phyloP scores from a whole-genome alignment of 1,140 invertebrate genomes.

The Bombus haemorrhoidalis region DNA sequence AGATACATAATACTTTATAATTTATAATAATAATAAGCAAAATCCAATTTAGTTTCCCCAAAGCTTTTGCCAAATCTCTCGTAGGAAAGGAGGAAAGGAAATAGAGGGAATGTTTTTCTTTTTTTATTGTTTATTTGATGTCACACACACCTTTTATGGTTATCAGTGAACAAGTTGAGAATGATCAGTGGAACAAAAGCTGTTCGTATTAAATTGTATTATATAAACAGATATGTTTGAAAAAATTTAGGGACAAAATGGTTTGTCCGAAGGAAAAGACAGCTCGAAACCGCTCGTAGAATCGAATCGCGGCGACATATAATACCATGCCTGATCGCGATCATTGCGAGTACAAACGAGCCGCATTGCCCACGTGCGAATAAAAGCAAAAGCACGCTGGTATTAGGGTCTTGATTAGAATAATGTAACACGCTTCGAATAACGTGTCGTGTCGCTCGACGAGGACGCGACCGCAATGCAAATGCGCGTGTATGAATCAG shows the following conservation, averaged over 20 bases:
- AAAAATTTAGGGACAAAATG: no score
- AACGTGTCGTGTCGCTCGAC: slow-evolving; percentile 64
- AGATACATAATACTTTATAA: no score
- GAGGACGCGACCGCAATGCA: slow-evolving; percentile 55
- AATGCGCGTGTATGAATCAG: slow-evolving; percentile 57
- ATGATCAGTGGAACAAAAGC: no score
- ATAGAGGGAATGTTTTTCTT: no score
- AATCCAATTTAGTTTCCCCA: neutral
- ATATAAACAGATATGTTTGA: no score
- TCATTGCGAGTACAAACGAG: slow-evolving; percentile 75
- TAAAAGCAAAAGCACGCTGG: slow-evolving; percentile 71
- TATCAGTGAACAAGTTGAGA: no score
- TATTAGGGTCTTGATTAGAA: slow-evolving; percentile 78
- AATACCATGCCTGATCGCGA: slow-evolving; percentile 72
- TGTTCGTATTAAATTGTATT: no score
- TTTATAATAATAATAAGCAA: no score
- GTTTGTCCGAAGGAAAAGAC: slow-evolving; percentile 10
- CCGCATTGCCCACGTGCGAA: slow-evolving; percentile 72
- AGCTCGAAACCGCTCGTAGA: neutral
- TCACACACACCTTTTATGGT: no score
- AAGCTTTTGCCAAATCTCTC: neutral
- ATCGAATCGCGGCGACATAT: slow-evolving; percentile 27
- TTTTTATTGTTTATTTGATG: no score
- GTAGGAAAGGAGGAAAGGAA: no score
- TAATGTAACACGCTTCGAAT: slow-evolving; percentile 76